phyloP scores from a whole-genome alignment of 2,797 vertebrate species.

The Antrozous pallidus region DNA sequence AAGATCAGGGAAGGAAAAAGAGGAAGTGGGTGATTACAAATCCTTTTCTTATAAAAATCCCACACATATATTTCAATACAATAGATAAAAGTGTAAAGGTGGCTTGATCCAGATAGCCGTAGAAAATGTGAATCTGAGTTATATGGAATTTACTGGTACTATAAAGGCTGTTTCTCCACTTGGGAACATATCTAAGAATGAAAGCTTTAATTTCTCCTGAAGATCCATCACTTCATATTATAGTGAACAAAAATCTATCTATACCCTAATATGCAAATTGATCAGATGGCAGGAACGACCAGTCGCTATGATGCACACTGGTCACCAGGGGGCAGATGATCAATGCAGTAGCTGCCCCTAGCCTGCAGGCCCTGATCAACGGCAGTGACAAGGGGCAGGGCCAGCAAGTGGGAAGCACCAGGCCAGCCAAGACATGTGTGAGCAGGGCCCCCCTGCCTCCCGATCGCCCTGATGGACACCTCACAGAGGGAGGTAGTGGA shows the following conservation, averaged over 20 bases:
- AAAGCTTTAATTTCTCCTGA: not conserved
- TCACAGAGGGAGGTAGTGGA: no score
- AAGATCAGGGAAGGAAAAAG: conserved; percentile 47
- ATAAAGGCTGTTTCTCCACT: not conserved
- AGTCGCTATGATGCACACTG: no score
- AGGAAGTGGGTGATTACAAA: conserved; percentile 41
- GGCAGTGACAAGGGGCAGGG: no score
- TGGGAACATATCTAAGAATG: not conserved
- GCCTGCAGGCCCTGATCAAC: no score
- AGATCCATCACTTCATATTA: not conserved
- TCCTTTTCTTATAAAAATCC: conserved; percentile 48
- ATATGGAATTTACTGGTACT: not conserved
- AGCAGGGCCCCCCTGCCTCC: no score
- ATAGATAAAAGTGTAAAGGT: not conserved
- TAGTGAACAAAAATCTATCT: not conserved
- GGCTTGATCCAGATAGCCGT: not conserved
- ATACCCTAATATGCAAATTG: no score
- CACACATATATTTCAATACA: not conserved
- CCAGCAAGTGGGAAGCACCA: no score
- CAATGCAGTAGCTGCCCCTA: no score
- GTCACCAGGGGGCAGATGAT: no score
- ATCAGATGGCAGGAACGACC: fast-evolving
- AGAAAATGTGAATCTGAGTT: not conserved
- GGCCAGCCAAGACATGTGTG: no score
- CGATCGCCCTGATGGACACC: no score